A percentile compares a stretch with the other conserved stretches of the same genome.
phyloP scores from a whole-genome alignment of 2,888 invertebrate species.

The Seladonia tumulorum region DNA sequence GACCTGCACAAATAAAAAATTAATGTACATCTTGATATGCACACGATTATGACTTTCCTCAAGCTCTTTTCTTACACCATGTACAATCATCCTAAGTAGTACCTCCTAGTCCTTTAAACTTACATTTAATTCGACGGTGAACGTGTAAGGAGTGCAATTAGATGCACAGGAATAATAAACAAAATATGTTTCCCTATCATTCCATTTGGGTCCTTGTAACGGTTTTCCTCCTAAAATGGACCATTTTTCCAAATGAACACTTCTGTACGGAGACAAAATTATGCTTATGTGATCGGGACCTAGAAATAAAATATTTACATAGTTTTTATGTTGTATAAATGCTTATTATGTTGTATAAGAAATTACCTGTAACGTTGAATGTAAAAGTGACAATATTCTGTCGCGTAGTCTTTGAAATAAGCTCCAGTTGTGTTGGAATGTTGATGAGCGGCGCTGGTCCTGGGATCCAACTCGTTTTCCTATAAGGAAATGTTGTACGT shows the following conservation, averaged over 20 bases:
- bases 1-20: conserved; percentile 79
- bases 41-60: neutral
- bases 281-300: conserved; percentile 90
- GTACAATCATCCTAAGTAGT: neutral
- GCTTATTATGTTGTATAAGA: neutral
- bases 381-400: conserved; percentile 84
- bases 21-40: neutral
- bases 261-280: conserved; percentile 87
- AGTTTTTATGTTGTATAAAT: neutral
- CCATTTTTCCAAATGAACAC: conserved; percentile 86
- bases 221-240: conserved; percentile 86
- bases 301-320: conserved; percentile 72
- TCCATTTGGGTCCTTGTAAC: conserved; percentile 86
- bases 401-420: conserved; percentile 83
- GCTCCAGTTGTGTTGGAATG: conserved; percentile 85
- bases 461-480: conserved; percentile 87
- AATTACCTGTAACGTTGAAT: conserved; percentile 85
- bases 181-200: conserved; percentile 88
- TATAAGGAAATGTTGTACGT: conserved; percentile 64
- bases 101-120: conserved; percentile 63
- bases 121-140: conserved; percentile 88
- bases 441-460: conserved; percentile 85
- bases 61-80: no score
- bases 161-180: conserved; percentile 89
- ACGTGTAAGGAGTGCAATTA: conserved; percentile 86